Percentiles rank a stretch among this genome's conserved stretches.
These are phyloP conservation scores for Steatocranus sp. DNA, from an alignment of 2,797 vertebrate species.

Conservation along the genomic window DNA sequence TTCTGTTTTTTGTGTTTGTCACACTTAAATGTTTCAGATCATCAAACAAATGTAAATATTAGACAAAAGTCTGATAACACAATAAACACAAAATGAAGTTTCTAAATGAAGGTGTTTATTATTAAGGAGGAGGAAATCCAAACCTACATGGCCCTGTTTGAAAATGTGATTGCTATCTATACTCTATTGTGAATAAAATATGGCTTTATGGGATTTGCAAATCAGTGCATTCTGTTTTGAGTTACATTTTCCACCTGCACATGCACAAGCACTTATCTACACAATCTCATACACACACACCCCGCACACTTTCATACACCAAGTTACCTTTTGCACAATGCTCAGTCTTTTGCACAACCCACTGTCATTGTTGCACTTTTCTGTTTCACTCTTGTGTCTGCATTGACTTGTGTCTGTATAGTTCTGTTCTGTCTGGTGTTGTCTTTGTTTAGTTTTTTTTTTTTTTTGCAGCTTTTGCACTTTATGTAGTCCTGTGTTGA, in stretches of 20 bases:
- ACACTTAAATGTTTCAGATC: not conserved
- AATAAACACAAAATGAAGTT: not conserved
- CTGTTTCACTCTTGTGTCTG: not conserved
- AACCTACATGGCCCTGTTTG: accelerated
- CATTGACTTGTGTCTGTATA: not conserved
- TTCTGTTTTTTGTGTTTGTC: not conserved
- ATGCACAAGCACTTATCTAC: not conserved
- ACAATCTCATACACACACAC: not conserved
- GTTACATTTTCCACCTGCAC: not conserved
- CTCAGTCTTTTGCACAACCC: not conserved
- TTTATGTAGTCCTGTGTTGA: not conserved
- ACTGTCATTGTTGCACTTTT: not conserved
- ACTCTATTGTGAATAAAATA: not conserved
- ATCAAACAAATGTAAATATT: not conserved
- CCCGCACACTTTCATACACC: not conserved
- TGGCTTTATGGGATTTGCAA: not conserved
- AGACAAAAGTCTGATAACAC: not conserved
- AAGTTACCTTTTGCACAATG: not conserved
- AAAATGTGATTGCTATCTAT: not conserved
- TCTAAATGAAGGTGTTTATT: not conserved
- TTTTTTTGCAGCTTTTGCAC: not conserved
- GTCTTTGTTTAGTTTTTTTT: not conserved
- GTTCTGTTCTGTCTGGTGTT: not conserved
- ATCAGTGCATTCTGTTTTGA: not conserved
- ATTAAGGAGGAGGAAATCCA: not conserved